These are phyloP conservation scores for Steatornis caripensis DNA, from an alignment of 2,113 vertebrate genomes.

Conservation along the genomic window DNA sequence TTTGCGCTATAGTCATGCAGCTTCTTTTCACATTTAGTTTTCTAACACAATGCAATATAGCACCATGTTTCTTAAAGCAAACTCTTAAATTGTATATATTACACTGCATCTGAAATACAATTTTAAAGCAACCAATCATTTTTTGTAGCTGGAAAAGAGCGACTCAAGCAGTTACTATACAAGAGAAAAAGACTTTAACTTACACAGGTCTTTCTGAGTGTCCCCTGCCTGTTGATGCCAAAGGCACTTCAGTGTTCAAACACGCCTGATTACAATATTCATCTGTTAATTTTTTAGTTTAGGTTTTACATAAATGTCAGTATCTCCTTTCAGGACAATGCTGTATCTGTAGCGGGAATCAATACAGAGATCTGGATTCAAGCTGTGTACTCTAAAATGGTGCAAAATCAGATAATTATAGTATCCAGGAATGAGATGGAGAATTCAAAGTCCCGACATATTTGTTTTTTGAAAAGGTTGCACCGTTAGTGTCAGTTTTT, in stretches of 20 bases:
- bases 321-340: not conserved
- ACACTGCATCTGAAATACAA: not conserved
- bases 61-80: not conserved
- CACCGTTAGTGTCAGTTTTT: not conserved
- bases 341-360: not conserved
- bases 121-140: not conserved
- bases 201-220: not conserved
- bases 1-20: not conserved
- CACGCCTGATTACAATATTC: not conserved
- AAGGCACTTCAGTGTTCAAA: not conserved
- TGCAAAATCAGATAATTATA: not conserved
- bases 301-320: not conserved
- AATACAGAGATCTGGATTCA: not conserved
- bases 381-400: fast-evolving
- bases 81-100: not conserved
- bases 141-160: not conserved
- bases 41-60: not conserved
- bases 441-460: not conserved
- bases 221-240: not conserved
- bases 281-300: not conserved
- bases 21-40: not conserved
- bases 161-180: not conserved
- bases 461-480: not conserved
- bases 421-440: not conserved
- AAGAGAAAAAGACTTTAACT: not conserved